These are phyloP conservation scores for Protonemura montana DNA, from an alignment of 2,888 invertebrate species.

Conservation along the genomic window DNA sequence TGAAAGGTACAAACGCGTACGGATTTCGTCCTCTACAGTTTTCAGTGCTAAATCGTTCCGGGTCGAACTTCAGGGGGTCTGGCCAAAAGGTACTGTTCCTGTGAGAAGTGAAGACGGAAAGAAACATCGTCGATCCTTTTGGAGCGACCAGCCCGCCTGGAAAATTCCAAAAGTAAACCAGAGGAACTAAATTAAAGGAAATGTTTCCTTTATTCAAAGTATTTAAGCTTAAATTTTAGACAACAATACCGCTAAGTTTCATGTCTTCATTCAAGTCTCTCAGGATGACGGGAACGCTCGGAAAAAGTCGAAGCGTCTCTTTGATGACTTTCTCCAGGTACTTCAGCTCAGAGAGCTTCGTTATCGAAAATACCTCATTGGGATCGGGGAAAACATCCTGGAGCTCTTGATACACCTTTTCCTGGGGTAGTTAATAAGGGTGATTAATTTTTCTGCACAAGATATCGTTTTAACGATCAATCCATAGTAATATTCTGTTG, in stretches of 20 bases:
- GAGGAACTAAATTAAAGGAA: no score
- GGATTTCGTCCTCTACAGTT: not conserved
- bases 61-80: constrained; percentile 18
- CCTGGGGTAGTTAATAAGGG: no score
- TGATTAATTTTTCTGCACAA: no score
- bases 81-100: not conserved
- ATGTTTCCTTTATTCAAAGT: no score
- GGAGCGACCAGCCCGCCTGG: constrained; percentile 4
- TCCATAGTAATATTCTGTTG: no score
- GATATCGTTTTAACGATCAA: no score
- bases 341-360: constrained; percentile 69
- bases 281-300: constrained; percentile 65
- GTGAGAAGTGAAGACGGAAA: not conserved
- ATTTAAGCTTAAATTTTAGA: no score
- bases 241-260: not conserved
- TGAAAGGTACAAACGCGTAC: not conserved
- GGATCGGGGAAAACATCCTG: constrained; percentile 61
- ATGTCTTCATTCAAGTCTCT: constrained; percentile 50
- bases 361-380: constrained; percentile 62
- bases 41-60: not conserved
- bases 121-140: not conserved
- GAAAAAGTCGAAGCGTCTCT: constrained; percentile 71
- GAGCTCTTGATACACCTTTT: constrained; percentile 61
- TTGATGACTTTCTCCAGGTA: constrained; percentile 76
- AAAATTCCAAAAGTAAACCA: no score